These are phyloP conservation scores for Drosophila cracens DNA, from an alignment of 2,888 invertebrate genomes.

Conservation along the genomic window DNA sequence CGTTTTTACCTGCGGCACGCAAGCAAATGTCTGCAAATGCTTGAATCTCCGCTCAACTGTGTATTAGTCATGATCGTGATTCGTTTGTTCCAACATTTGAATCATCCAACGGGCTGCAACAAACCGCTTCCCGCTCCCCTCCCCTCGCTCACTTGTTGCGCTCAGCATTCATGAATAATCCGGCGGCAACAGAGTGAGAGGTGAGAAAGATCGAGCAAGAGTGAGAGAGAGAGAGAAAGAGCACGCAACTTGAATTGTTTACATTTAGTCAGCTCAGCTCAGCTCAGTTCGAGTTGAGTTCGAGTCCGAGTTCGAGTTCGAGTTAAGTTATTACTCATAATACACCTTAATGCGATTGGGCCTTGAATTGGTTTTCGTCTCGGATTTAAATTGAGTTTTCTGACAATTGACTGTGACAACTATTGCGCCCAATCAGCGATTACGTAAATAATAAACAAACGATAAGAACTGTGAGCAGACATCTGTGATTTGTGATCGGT, in stretches of 20 bases:
- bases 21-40: conserved; percentile 35
- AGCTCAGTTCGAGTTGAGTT: conserved; percentile 14
- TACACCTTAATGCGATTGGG: conserved; percentile 17
- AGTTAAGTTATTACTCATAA: conserved; percentile 50
- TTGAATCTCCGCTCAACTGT: conserved; percentile 30
- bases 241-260: conserved; percentile 59
- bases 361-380: conserved; percentile 1
- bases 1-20: conserved; percentile 36
- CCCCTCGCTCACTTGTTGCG: conserved; percentile 20
- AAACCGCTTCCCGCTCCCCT: neutral
- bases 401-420: neutral
- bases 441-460: conserved; percentile 26
- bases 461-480: conserved; percentile 16
- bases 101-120: conserved; percentile 52
- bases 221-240: conserved; percentile 2
- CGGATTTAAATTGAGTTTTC: neutral
- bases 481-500: conserved; percentile 14
- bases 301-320: conserved; percentile 20
- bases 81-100: conserved; percentile 55
- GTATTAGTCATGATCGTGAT: conserved; percentile 69
- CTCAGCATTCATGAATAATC: conserved; percentile 53
- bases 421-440: conserved; percentile 7
- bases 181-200: conserved; percentile 4
- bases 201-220: neutral
- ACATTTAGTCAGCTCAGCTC: conserved; percentile 44